These are phyloP conservation scores for Scaptomyza tumidula DNA, from an alignment of 2,888 invertebrate genomes.

Conservation along the genomic window DNA sequence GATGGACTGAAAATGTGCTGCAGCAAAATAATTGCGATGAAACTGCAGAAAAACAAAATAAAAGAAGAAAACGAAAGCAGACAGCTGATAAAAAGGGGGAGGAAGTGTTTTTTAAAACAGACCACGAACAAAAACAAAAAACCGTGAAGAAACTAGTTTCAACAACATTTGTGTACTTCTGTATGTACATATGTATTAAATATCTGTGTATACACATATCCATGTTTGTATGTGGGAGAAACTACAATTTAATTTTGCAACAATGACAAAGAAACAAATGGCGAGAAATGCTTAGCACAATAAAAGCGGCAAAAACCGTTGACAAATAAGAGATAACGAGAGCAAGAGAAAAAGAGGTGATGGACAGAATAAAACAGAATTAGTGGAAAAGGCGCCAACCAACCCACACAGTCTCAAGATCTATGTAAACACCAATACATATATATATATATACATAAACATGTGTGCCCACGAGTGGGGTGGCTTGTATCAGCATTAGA, in stretches of 20 bases:
- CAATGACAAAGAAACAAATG: slow-evolving; percentile 54
- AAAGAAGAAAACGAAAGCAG: slow-evolving; percentile 23
- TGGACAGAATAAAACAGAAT: slow-evolving; percentile 11
- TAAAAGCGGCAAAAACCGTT: slow-evolving; percentile 35
- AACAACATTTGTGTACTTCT: slow-evolving; percentile 53
- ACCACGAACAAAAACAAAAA: slow-evolving; percentile 45
- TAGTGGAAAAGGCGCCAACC: slow-evolving; percentile 46
- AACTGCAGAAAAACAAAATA: slow-evolving; percentile 23
- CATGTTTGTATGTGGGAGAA: slow-evolving; percentile 7
- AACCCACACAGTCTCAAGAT: slow-evolving; percentile 26
- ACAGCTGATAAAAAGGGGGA: slow-evolving; percentile 35
- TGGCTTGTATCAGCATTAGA: slow-evolving; percentile 30
- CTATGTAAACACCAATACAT: slow-evolving; percentile 6
- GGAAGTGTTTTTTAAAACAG: slow-evolving; percentile 46
- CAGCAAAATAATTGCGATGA: slow-evolving; percentile 14
- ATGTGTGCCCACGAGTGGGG: background rate
- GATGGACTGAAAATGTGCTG: slow-evolving; percentile 36
- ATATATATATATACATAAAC: slow-evolving; percentile 6
- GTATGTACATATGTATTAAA: slow-evolving; percentile 5
- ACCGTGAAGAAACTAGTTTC: slow-evolving; percentile 74
- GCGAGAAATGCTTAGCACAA: slow-evolving; percentile 45
- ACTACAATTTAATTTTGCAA: slow-evolving; percentile 47
- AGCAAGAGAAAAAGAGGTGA: slow-evolving; percentile 10
- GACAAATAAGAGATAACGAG: slow-evolving; percentile 37
- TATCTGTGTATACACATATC: background rate